Evolutionary conservation across 2,888 invertebrate species (phyloP).

Genomic region (Plagodis pulveraria): DNA sequence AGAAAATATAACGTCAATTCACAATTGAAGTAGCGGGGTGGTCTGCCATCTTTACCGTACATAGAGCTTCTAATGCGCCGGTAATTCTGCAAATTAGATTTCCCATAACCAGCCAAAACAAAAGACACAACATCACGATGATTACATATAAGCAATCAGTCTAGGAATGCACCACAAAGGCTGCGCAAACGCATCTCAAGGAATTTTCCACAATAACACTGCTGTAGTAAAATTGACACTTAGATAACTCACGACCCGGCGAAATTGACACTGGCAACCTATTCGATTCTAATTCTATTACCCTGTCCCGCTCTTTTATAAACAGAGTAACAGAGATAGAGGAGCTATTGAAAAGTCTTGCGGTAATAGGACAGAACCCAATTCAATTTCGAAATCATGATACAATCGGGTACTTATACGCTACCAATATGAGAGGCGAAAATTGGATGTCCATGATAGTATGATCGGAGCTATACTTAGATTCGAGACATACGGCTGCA

Average conservation of each 20-base stretch:
- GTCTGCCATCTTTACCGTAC: conserved; percentile 13
- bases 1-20: not conserved
- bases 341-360: conserved; percentile 29
- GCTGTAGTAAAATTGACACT: conserved; percentile 65
- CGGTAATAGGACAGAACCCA: conserved; percentile 63
- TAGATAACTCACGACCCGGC: conserved; percentile 51
- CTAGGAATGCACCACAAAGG: conserved; percentile 66
- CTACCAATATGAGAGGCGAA: conserved; percentile 81
- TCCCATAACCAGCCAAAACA: conserved; percentile 42
- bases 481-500: conserved; percentile 44
- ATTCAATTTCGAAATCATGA: conserved; percentile 77
- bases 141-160: conserved; percentile 68
- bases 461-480: conserved; percentile 63
- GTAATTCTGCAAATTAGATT: conserved; percentile 36
- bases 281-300: conserved; percentile 41
- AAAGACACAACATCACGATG: conserved; percentile 51
- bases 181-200: conserved; percentile 49
- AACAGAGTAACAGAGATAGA: conserved; percentile 40
- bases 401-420: conserved; percentile 71
- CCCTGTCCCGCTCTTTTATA: conserved; percentile 38
- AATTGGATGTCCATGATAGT: conserved; percentile 72
- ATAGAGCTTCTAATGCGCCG: conserved; percentile 22
- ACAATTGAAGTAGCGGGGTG: conserved; percentile 3
- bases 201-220: conserved; percentile 51
- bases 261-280: conserved; percentile 65